Conservation (phyloP, 1,140 invertebrate genomes). For the Propsilocerus akamusi region DNA sequence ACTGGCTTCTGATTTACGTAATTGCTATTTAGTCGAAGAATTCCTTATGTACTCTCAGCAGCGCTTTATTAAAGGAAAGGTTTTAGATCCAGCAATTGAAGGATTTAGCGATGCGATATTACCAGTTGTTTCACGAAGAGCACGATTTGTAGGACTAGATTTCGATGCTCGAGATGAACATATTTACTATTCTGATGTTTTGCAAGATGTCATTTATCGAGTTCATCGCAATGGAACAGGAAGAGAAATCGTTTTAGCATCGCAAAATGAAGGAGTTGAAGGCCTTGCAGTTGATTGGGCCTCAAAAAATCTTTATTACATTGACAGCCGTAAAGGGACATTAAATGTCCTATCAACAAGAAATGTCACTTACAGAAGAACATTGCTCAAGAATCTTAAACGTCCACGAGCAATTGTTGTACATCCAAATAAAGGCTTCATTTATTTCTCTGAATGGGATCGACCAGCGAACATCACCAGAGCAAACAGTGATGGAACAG, state of each 20-base stretch:
- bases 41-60: conserved; percentile 96
- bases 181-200: conserved; percentile 92
- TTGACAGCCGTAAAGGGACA: conserved; percentile 89
- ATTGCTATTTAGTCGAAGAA: conserved; percentile 71
- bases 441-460: conserved; percentile 95
- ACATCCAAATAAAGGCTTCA: conserved; percentile 83
- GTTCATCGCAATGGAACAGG: conserved; percentile 76
- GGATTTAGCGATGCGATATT: conserved; percentile 88
- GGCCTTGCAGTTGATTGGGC: conserved; percentile 94
- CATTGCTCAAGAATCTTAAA: conserved; percentile 73
- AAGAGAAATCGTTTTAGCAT: conserved; percentile 80
- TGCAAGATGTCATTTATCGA: conserved; percentile 91
- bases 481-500: conserved; percentile 72
- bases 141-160: conserved; percentile 91
- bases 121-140: conserved; percentile 73
- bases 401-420: conserved; percentile 87
- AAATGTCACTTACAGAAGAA: conserved; percentile 67
- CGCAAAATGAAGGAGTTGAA: conserved; percentile 94
- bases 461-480: conserved; percentile 88
- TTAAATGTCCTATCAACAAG: conserved; percentile 80
- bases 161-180: conserved; percentile 82
- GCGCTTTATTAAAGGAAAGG: conserved; percentile 88
- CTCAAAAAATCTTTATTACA: conserved; percentile 94
- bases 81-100: conserved; percentile 71
- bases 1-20: conserved; percentile 52